Evolutionary conservation across 2,888 invertebrate species (phyloP).

Genomic region (Sericinus montela): DNA sequence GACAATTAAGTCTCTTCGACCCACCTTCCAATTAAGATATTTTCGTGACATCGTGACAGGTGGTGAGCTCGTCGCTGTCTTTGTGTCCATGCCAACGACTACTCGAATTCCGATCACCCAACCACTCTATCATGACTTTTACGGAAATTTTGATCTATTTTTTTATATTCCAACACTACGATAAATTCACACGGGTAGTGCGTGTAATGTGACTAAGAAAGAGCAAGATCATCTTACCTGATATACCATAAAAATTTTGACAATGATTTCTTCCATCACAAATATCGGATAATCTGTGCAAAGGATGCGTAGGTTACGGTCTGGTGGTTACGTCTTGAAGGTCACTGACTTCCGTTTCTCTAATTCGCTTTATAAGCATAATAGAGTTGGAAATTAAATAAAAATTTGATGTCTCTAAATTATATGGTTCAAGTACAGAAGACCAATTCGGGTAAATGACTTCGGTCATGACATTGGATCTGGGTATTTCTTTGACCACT

Average conservation of each 20-base stretch:
- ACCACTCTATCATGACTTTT: too few species aligned
- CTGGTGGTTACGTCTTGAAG: conserved; percentile 31
- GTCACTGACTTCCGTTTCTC: conserved; percentile 38
- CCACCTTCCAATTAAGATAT: too few species aligned
- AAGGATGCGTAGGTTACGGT: conserved; percentile 36
- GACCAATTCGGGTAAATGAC: conserved; percentile 2
- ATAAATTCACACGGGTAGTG: too few species aligned
- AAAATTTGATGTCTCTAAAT: conserved; percentile 14
- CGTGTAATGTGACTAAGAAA: neutral
- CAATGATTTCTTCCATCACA: conserved; percentile 20
- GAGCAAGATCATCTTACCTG: conserved; percentile 1
- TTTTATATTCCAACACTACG: too few species aligned
- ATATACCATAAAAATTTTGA: conserved; percentile 14
- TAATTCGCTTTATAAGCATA: conserved; percentile 2
- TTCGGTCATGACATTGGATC: neutral
- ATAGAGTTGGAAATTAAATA: conserved; percentile 8
- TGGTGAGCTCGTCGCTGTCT: too few species aligned
- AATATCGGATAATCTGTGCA: conserved; percentile 23
- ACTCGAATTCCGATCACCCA: too few species aligned
- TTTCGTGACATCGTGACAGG: too few species aligned
- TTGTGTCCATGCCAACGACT: too few species aligned
- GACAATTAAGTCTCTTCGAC: too few species aligned
- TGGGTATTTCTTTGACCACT: neutral
- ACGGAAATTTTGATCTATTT: too few species aligned
- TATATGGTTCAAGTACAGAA: conserved; percentile 2